A percentile compares a stretch with the other conserved stretches of the same genome.
Evolutionary conservation across 1,140 invertebrate species (phyloP).

Genomic region (Drosophila neocordata): DNA sequence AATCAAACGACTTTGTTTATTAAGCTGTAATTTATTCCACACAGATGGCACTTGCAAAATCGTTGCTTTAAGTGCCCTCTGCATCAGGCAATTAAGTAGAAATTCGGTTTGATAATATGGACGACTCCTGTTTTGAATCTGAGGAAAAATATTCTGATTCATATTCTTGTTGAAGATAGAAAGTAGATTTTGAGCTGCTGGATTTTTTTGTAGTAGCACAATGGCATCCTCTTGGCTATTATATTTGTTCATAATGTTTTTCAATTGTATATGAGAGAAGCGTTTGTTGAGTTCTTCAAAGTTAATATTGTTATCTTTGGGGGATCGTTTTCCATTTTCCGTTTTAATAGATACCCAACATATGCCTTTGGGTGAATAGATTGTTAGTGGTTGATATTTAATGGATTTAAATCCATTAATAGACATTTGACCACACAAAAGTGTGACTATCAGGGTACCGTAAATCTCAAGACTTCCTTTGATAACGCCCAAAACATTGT

Average conservation of each 20-base stretch:
- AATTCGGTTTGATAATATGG: constrained; percentile 59
- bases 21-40: constrained; percentile 70
- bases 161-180: constrained; percentile 72
- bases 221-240: constrained; percentile 59
- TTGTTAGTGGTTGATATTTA: constrained; percentile 9
- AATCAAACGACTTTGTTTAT: constrained; percentile 68
- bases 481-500: constrained; percentile 54
- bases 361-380: constrained; percentile 62
- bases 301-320: constrained; percentile 2
- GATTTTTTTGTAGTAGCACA: constrained; percentile 66
- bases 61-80: constrained; percentile 43
- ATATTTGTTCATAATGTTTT: constrained; percentile 48
- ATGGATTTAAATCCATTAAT: constrained; percentile 47
- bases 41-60: constrained; percentile 64
- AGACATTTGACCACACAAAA: constrained; percentile 41
- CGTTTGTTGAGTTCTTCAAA: constrained; percentile 37
- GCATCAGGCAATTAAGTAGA: constrained; percentile 70
- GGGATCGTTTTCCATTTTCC: constrained; percentile 15
- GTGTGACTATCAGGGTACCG: constrained; percentile 50
- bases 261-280: constrained; percentile 56
- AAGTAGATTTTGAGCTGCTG: constrained; percentile 35
- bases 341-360: constrained; percentile 50
- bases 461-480: constrained; percentile 55
- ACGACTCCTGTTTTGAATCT: constrained; percentile 53
- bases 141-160: constrained; percentile 82